phyloP scores from a whole-genome alignment of 2,797 vertebrate species.

The Sebastiscus albofasciatus region DNA sequence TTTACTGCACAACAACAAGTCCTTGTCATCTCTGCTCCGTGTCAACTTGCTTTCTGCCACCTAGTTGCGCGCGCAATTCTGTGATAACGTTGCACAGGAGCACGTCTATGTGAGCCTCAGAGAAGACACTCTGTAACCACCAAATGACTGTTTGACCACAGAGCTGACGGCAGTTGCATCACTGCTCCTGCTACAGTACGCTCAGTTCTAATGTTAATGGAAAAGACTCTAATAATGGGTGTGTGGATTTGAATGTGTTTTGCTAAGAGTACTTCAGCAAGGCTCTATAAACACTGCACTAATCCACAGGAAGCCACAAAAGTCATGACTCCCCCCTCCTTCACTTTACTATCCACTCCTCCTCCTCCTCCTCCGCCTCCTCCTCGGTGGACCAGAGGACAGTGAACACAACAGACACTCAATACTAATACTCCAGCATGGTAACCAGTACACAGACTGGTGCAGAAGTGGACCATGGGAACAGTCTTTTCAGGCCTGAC shows the following conservation, averaged over 20 bases:
- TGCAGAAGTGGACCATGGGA: slow-evolving; percentile 66
- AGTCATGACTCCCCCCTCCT: slow-evolving; percentile 49
- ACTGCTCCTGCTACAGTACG: not conserved
- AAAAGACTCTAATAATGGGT: slow-evolving; percentile 57
- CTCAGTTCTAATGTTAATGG: slow-evolving; percentile 41
- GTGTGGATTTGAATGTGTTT: slow-evolving; percentile 72
- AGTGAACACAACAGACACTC: slow-evolving; percentile 60
- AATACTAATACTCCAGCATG: slow-evolving; percentile 30
- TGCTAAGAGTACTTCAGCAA: slow-evolving; percentile 70
- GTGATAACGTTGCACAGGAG: no score
- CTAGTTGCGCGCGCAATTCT: no score
- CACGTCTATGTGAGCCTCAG: not conserved
- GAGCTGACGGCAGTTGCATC: slow-evolving; percentile 37
- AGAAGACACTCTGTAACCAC: slow-evolving; percentile 11
- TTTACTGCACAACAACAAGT: no score
- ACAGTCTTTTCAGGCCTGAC: slow-evolving; percentile 36
- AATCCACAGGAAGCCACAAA: slow-evolving; percentile 81
- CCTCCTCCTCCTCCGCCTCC: not conserved
- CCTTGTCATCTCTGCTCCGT: no score
- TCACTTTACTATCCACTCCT: slow-evolving; percentile 29
- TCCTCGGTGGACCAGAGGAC: slow-evolving; percentile 19
- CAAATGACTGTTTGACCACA: slow-evolving; percentile 42
- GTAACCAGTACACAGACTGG: slow-evolving; percentile 26
- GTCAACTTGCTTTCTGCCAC: no score
- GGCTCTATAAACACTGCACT: slow-evolving; percentile 75